phyloP scores from a whole-genome alignment of 2,797 vertebrate genomes.

The Tokudaia tokunoshimensis region DNA sequence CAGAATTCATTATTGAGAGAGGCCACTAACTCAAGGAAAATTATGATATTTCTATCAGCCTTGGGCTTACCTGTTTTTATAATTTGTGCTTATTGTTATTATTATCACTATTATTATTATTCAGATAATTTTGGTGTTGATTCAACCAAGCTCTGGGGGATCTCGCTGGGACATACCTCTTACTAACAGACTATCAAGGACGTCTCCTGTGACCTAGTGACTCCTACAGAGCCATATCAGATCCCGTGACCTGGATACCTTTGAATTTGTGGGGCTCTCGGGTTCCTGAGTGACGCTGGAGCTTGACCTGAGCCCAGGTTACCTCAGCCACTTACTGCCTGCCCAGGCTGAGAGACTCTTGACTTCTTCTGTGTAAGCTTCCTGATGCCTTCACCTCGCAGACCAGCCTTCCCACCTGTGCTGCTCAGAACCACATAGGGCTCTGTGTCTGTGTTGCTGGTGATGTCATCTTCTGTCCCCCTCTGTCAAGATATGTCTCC shows the following conservation, averaged over 20 bases:
- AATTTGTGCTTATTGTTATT: not conserved
- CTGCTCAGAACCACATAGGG: not conserved
- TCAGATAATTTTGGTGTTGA: not conserved
- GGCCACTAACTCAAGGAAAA: not conserved
- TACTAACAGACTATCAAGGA: not conserved
- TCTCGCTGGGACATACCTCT: not conserved
- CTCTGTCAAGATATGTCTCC: not conserved
- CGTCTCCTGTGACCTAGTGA: rapidly evolving
- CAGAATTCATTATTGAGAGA: not conserved
- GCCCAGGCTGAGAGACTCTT: not conserved
- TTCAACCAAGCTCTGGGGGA: too few species aligned
- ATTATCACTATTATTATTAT: not conserved
- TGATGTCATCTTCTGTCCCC: not conserved
- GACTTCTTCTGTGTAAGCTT: not conserved
- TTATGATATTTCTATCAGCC: not conserved
- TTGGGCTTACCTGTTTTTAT: not conserved
- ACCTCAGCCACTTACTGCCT: not conserved
- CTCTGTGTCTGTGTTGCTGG: not conserved
- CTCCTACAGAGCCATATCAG: not conserved
- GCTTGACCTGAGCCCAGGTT: not conserved
- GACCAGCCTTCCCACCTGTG: not conserved
- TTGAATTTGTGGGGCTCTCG: rapidly evolving
- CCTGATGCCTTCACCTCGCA: rapidly evolving
- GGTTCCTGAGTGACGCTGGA: not conserved
- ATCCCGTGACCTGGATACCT: not conserved